Evolutionary conservation across 2,797 vertebrate genomes (phyloP).

Genomic region (Distichodus sexfasciatus): DNA sequence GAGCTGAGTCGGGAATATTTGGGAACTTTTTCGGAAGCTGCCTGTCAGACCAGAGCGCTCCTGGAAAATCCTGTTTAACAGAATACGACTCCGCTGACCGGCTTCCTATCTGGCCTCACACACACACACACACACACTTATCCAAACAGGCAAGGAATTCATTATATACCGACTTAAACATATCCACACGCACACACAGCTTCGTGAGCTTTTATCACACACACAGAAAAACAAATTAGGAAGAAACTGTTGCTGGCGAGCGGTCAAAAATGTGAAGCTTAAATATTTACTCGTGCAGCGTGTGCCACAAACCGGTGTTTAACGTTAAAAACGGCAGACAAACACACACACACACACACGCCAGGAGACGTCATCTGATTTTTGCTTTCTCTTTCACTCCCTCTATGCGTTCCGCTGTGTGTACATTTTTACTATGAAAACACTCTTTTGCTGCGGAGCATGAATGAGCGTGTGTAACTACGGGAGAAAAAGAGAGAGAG

Average conservation of each 20-base stretch:
- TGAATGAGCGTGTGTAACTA: conserved; percentile 36
- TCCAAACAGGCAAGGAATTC: neutral
- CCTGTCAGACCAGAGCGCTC: conserved; percentile 62
- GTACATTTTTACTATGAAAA: conserved; percentile 34
- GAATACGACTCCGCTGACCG: conserved; percentile 60
- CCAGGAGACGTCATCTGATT: conserved; percentile 52
- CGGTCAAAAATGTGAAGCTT: neutral
- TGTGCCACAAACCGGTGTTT: neutral
- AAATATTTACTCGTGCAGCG: neutral
- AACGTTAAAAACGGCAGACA: neutral
- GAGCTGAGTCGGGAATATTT: conserved; percentile 73
- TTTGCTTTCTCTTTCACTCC: conserved; percentile 53
- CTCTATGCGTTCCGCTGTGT: conserved; percentile 31
- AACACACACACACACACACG: neutral
- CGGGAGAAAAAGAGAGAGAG: conserved; percentile 5
- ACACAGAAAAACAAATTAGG: neutral
- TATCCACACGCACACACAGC: neutral
- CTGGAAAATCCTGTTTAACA: conserved; percentile 79
- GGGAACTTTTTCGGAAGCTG: conserved; percentile 70
- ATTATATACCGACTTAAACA: too few species aligned
- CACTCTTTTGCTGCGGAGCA: conserved; percentile 26
- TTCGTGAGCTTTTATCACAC: too few species aligned
- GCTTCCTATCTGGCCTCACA: neutral
- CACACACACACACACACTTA: neutral
- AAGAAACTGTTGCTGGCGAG: neutral